Evolutionary conservation across 2,113 vertebrate genomes (phyloP), one percentile per base, ranked within the genome.

Genomic region (Sylvilagus bachmani): DNA sequence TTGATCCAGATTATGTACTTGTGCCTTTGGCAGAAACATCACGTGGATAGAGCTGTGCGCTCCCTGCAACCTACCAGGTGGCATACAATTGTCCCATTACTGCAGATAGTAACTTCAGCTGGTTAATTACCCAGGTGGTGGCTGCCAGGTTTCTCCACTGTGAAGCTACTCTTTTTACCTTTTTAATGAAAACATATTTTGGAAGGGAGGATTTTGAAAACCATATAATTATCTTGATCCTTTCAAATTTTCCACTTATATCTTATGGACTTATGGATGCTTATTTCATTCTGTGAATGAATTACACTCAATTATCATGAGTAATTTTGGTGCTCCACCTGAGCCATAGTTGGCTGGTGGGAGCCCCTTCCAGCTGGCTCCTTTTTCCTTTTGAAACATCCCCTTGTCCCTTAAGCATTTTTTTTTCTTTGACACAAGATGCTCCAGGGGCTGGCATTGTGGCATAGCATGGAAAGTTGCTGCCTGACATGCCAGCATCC

Each of bases 191-290:
- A 87, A 38, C 22, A 0, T 31, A 44, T 49, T 92, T 38, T 38
- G 71, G 51, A 24, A 10, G 8, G 17, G 67, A 16, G 5, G 75
- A 29, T 88, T 96, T 88, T 86, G 83, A 79, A 89, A 89, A 61
- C n/a, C 55, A 22, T 89, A 10, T 49, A 62, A 69, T 77, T 87
- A 75, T 79, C 66, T 7, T 67, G 3, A 33, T 64, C 78, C 4
- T 82, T 14, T 91, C 87, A 86, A 86, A 95, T 38, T 36, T 79
- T 83, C 29, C 66, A 5, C 29, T 79, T 87, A 75, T 38, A 71
- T 70, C 44, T 11, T 69, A 44, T 62, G 13, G 31, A n/a, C 29
- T 93, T 10, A 5, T 53, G 2, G 8, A 70, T 84, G 92, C 55
- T 31, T 62, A 21, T 94, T 86, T 86, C 71, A 94, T 29, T 91